Base-by-base conservation (phyloP, 2,888 invertebrate species). In the Mythimna loreyi region DNA sequence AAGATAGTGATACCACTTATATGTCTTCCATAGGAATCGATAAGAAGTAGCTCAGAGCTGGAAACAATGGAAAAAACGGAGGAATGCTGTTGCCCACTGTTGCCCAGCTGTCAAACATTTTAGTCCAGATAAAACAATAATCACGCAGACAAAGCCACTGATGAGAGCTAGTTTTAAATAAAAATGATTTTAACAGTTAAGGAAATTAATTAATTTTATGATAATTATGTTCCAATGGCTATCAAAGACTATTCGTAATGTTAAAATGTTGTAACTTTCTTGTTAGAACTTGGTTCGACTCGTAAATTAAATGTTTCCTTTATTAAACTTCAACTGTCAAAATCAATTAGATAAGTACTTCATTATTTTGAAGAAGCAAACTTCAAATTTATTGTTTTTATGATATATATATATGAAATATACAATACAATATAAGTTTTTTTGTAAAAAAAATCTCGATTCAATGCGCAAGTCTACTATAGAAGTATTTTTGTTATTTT, bases 281-380 rank as follows among this genome's bases (percentile, higher is more conserved):
- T 49, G 60, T 73, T 65, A n/a, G n/a, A 45, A 45, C 43, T 45
- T n/a, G n/a, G n/a, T 45, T 45, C 28, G 23, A 25, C 23, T 25
- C 33, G 47, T 21, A 50, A 71, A 72, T 69, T 66, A 72, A 78
- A 73, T 67, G 57, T 73, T 81, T 52, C 28, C 56, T 47, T 63
- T 55, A 60, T 69, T 59, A 40, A 60, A 74, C 45, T 67, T 67
- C 53, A 56, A 63, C 55, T 55, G 3, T 47, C 49, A 57, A 59
- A 68, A 69, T 47, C 49, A 61, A 61, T 67, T 40, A 33, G 11
- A 3, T 23, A 43, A 2, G 16, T 52, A n/a, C 13, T 23, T 23
- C 52, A 59, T 23, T 47, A 55, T 65, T 62, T 67, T 55, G 33
- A 40, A 33, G 50, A 23, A 13, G 6, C 13, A 0, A n/a, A 28